A percentile compares a stretch with the other conserved stretches of the same genome.
phyloP scores from a whole-genome alignment of 2,113 vertebrate species.

The Eudyptes chrysolophus region DNA sequence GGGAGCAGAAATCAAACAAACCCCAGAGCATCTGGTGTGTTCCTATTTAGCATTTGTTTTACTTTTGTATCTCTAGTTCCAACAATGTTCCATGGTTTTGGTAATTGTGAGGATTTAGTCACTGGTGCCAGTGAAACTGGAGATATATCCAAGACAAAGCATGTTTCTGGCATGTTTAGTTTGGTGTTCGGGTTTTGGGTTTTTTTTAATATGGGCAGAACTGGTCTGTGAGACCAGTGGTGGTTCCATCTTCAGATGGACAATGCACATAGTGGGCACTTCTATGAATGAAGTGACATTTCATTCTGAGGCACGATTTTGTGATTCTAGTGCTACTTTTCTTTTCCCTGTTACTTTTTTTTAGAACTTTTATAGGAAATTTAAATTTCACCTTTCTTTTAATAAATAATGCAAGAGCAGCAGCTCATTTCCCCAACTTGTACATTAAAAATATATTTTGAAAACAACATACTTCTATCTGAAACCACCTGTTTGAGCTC shows the following conservation, averaged over 20 bases:
- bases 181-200: neutral
- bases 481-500: neutral
- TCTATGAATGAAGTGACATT: neutral
- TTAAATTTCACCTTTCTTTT: neutral
- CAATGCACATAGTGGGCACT: neutral
- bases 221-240: neutral
- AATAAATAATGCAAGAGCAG: neutral
- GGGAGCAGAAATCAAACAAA: neutral
- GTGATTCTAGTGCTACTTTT: neutral
- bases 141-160: neutral
- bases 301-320: neutral
- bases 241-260: neutral
- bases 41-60: neutral
- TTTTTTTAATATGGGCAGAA: neutral
- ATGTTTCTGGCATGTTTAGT: neutral
- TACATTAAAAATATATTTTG: neutral
- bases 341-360: neutral
- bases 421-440: neutral
- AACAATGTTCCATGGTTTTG: neutral
- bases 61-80: neutral
- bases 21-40: neutral
- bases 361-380: neutral
- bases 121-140: neutral
- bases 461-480: neutral
- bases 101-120: neutral